Evolutionary conservation across 2,797 vertebrate genomes (phyloP), one percentile per base, ranked within the genome.

Genomic region (Telmatherina bonti): DNA sequence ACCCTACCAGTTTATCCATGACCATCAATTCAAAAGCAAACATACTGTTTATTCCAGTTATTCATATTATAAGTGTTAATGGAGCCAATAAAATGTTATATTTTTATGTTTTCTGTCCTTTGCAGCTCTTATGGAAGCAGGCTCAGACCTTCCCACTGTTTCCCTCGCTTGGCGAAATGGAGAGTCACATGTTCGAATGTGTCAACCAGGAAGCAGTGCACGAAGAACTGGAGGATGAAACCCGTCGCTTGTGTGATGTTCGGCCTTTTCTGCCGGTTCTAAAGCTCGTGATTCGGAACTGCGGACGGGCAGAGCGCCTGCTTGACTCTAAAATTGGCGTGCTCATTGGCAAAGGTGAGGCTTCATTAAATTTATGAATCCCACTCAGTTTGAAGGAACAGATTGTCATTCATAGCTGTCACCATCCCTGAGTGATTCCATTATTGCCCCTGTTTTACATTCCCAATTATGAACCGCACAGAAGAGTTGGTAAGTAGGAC

Each of bases 101-200:
- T 26, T 69, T 83, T 85, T 62, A 12, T 16, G 68, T 62, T 29
- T 72, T 67, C 18, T 31, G 58, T 30, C 70, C 54, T 12, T 31
- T n/a, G 10, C 89, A 99, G 98, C 95, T 98, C 81, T 94, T 99
- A 94, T 99, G 98, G 98, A 98, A 97, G 90, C 95, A 98, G 85
- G 98, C 97, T 62, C 96, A 97, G 86, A 89, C 87, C n/a, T 97
- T 97, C 88, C 98, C 98, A 0, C 94, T 99, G 62, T 99, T 97
- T 84, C 93, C 95, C 27, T 93, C 96, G 61, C 95, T 99, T 74
- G 94, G 96, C 88, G 96, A 98, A 89, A 97, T 98, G 87, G 97
- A 99, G 90, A 95, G 96, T 67, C 97, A 99, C 89, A 99, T 99
- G 96, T 99, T 99, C 91, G 96, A 97, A 60, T 99, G 97, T 49